Base-by-base conservation (phyloP, 2,113 vertebrate genomes). In the Phaethon lepturus region DNA sequence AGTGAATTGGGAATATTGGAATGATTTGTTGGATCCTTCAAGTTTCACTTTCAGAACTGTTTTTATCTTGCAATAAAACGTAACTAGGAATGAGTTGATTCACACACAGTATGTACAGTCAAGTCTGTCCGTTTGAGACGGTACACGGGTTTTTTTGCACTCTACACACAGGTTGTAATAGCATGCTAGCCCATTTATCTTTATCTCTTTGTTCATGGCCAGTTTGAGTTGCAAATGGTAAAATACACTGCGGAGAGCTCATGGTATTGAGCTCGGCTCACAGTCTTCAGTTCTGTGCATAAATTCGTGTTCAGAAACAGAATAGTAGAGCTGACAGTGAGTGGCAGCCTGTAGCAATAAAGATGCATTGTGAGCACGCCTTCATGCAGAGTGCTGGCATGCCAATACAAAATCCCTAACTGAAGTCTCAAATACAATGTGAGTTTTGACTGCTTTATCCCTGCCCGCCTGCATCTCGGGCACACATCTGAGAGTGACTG, bases 401-500 rank as follows among this genome's bases (percentile, higher is more conserved):
- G 49, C 44, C 8, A 1, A 0, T 77, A 64, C 45, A 66, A 62
- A 77, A 77, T 73, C 45, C 42, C 50, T 40, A 19, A 4, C 53
- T 69, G 77, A 66, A 40, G 18, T 26, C 16, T 84, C 40, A 42
- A 33, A n/a, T 5, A 4, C 25, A n/a, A 4, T 5, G 35, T 66
- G 74, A 77, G 8, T 67, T 96, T 90, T 96, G 63, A 87, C 75
- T 90, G 73, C 84, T 95, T 78, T 94, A 83, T 97, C 96, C 95
- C 95, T 97, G 91, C 87, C 90, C 79, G 59, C 26, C 10, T 96
- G 81, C 74, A 75, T 93, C 84, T 97, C 7, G 5, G 94, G 96
- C 97, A 96, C 92, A 47, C 93, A 52, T 94, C 97, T 96, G 96
- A 96, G 97, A 94, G 97, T 59, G 80, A 97, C 97, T 98, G 95